These are phyloP conservation scores for Hyaena hyaena DNA, from an alignment of 2,113 vertebrate genomes.

Conservation along the genomic window DNA sequence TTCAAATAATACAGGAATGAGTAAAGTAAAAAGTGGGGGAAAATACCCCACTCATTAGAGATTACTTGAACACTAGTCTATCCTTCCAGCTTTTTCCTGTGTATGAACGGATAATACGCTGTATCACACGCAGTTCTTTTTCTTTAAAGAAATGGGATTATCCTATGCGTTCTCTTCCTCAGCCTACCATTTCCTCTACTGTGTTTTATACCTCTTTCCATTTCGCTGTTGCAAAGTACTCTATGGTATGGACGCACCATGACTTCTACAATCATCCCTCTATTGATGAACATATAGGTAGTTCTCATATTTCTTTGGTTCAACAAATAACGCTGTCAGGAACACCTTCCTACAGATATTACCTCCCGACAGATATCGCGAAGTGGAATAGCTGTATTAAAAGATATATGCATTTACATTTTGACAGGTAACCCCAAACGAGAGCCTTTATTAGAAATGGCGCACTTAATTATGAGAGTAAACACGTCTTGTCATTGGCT, in stretches of 20 bases:
- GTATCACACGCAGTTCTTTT: not conserved
- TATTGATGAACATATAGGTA: not conserved
- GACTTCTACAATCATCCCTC: not conserved
- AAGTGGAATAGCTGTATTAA: not conserved
- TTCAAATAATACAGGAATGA: not conserved
- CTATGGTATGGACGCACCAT: rapidly evolving
- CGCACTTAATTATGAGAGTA: not conserved
- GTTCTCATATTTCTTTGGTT: not conserved
- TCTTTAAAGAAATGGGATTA: not conserved
- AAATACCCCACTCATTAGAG: not conserved
- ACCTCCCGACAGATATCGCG: not conserved
- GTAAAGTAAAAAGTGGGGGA: not conserved
- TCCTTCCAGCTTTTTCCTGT: not conserved
- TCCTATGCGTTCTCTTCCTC: not conserved
- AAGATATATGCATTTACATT: not conserved
- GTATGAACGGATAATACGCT: not conserved
- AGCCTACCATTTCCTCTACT: not conserved
- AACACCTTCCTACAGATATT: not conserved
- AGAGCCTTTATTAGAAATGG: not conserved
- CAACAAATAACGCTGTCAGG: not conserved
- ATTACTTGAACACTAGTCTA: not conserved
- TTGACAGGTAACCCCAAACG: not conserved
- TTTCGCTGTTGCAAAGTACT: not conserved
- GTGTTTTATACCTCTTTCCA: not conserved
- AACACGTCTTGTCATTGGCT: not conserved